Evolutionary conservation across 2,888 invertebrate genomes (phyloP).

Genomic region (Leucophora obtusa): DNA sequence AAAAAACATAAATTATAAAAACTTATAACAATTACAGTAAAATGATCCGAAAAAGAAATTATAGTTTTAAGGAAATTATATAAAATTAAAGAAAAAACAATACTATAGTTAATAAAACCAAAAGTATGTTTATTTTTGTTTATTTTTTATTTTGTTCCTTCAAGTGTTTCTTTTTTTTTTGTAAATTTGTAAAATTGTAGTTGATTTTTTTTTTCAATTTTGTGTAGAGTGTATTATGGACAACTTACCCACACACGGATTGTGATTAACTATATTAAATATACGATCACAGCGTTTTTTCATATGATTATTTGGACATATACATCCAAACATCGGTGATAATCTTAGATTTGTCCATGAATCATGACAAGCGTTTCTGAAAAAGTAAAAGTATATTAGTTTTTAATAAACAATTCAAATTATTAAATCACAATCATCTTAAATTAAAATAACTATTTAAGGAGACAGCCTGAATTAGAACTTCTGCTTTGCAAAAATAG

Average conservation of each 20-base stretch:
- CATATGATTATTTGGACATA: conserved; percentile 93
- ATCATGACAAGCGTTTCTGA: conserved; percentile 90
- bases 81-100: conserved; percentile 45
- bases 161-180: conserved; percentile 42
- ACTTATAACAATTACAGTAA: neutral
- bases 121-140: conserved; percentile 42
- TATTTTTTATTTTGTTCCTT: conserved; percentile 18
- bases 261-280: conserved; percentile 93
- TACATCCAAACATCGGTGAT: conserved; percentile 95
- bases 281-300: conserved; percentile 92
- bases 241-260: conserved; percentile 94
- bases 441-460: too few relatives aligned
- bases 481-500: too few relatives aligned
- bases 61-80: conserved; percentile 18
- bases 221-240: conserved; percentile 30
- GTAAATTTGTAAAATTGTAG: too few relatives aligned
- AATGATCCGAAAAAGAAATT: neutral
- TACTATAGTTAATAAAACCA: conserved; percentile 6
- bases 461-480: too few relatives aligned
- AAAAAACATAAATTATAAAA: conserved; percentile 52
- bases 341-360: conserved; percentile 92
- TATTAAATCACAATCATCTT: too few relatives aligned
- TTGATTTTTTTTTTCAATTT: conserved; percentile 48
- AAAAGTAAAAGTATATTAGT: conserved; percentile 62
- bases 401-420: too few relatives aligned